Evolutionary conservation across 1,140 invertebrate genomes (phyloP), one percentile per base, ranked within the genome.

Genomic region (Camponotus floridanus): DNA sequence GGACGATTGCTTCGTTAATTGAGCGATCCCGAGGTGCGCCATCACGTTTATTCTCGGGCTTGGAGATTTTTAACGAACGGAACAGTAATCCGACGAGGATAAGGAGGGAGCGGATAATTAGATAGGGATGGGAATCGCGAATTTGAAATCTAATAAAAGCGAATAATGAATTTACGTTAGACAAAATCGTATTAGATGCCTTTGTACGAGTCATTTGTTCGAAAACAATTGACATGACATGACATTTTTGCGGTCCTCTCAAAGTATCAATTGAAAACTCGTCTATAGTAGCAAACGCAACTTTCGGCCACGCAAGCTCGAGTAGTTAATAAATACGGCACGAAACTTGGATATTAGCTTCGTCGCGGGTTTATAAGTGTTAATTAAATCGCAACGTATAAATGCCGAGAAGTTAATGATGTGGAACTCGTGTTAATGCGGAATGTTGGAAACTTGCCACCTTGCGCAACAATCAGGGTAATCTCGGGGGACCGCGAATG

Each of bases 361-460:
- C 65, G 26, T 73, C 42, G 78, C 3, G 18, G 39, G 55, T 83
- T 83, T 61, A 73, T 62, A 48, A 74, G 55, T 45, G 79, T 45
- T 83, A 83, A 83, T 83, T 83, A 83, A 74, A 83, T 64, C 39
- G 68, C 31, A n/a, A 61, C 45, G 57, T 51, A 51, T 36, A 73
- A 87, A 68, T n/a, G 31, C 71, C 31, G 73, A 9, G 36, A 68
- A 48, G 51, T 87, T 83, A 87, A 88, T 64, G 61, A 87, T 33
- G 31, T 7, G 42, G 55, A 21, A 86, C 45, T 59, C 48, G 26
- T 26, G 64, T 39, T 76, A 81, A 42, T 55, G 61, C 57, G 59
- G 78, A 74, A 51, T 21, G n/a, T 80, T 86, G 26, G 80, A 87
- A 59, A 73, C 62, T 64, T 55, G 65, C 45, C 18, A 83, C 55